These are phyloP conservation scores for Eonycteris spelaea DNA, from an alignment of 2,113 vertebrate species.

Conservation along the genomic window DNA sequence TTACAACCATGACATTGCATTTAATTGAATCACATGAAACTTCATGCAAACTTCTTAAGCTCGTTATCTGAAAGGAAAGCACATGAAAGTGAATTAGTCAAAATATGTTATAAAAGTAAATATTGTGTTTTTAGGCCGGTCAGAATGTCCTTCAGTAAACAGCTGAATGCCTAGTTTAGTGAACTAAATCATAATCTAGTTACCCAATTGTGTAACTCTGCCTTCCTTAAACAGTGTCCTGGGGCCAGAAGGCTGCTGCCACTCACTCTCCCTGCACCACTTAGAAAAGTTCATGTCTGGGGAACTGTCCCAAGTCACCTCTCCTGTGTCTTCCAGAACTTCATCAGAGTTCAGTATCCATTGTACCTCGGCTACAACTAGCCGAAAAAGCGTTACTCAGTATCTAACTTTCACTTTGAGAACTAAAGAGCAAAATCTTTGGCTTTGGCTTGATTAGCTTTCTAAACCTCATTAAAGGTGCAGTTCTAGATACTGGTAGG, in stretches of 20 bases:
- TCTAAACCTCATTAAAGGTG: not conserved
- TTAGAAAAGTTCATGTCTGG: not conserved
- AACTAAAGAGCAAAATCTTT: not conserved
- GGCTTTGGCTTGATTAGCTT: not conserved
- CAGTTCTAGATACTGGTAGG: not conserved
- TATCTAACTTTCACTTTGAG: not conserved
- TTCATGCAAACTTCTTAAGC: not conserved
- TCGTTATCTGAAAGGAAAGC: slow-evolving; percentile 5
- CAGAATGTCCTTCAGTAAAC: not conserved
- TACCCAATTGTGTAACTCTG: not conserved
- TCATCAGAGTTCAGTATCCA: not conserved
- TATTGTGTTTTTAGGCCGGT: not conserved
- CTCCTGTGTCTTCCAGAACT: not conserved
- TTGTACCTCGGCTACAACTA: not conserved
- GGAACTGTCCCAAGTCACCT: too few species aligned
- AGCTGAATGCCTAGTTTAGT: not conserved
- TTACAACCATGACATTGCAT: not conserved
- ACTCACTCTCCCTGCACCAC: not conserved
- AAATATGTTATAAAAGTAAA: not conserved
- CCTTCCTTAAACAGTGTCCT: not conserved
- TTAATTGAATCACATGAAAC: not conserved
- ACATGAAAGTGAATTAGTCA: not conserved
- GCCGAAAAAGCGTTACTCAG: not conserved
- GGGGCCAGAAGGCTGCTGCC: not conserved
- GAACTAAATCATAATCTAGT: not conserved